A percentile compares a stretch with the other conserved stretches of the same genome.
These are phyloP conservation scores for Lithobius niger DNA, from an alignment of 1,140 invertebrate species.

Conservation along the genomic window DNA sequence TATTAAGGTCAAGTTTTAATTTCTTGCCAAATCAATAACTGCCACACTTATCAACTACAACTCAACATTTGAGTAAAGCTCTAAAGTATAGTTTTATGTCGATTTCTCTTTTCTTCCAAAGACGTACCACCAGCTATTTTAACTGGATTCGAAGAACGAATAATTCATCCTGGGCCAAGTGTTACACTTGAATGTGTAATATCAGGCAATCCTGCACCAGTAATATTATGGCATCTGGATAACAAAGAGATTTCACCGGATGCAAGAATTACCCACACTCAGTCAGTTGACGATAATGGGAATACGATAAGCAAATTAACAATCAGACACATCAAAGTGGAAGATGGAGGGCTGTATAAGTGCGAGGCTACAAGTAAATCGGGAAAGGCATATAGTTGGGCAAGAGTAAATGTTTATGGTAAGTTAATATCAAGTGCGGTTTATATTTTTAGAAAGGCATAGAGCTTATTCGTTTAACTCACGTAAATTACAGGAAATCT, in stretches of 20 bases:
- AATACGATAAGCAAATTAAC: slow-evolving; percentile 40
- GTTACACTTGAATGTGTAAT: neutral
- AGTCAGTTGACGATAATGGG: neutral
- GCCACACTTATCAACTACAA: too few species aligned
- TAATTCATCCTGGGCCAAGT: neutral
- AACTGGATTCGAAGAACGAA: neutral
- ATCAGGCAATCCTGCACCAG: neutral
- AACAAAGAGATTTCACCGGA: neutral
- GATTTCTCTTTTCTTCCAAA: neutral
- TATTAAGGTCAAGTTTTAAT: too few species aligned
- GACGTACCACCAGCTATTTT: neutral
- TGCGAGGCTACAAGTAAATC: slow-evolving; percentile 36
- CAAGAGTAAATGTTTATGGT: slow-evolving; percentile 76
- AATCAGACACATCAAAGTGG: slow-evolving; percentile 36
- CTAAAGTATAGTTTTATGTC: too few species aligned
- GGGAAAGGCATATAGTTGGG: slow-evolving; percentile 48
- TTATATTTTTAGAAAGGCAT: too few species aligned
- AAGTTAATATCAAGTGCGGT: slow-evolving; percentile 25
- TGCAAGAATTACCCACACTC: neutral
- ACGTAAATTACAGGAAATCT: too few species aligned
- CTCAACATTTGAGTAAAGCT: too few species aligned
- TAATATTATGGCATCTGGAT: neutral
- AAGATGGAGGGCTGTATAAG: slow-evolving; percentile 38
- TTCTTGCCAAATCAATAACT: too few species aligned
- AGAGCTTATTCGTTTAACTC: too few species aligned